Percentiles rank a stretch among this genome's conserved stretches.
Evolutionary conservation across 2,888 invertebrate genomes (phyloP).

Genomic region (Folsomia manolachei): DNA sequence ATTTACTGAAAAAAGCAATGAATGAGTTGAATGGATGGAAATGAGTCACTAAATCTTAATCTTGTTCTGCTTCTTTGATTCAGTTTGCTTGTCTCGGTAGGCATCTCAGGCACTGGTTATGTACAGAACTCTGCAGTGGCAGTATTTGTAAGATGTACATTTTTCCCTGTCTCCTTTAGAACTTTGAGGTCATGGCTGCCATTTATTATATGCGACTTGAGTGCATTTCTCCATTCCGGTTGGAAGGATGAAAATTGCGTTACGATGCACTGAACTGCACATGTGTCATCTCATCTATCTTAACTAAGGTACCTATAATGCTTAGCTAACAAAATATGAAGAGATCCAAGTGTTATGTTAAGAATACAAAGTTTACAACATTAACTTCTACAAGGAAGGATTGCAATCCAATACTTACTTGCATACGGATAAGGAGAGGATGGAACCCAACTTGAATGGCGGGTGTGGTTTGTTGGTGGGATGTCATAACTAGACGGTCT

Average conservation of each 20-base stretch:
- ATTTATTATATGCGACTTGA: not conserved
- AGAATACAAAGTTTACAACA: no score
- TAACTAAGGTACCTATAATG: no score
- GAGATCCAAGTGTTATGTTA: no score
- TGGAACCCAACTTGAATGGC: conserved; percentile 48
- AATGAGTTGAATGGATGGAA: not conserved
- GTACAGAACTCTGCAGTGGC: no score
- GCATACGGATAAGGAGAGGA: conserved; percentile 47
- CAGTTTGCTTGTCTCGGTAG: no score
- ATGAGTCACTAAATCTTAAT: not conserved
- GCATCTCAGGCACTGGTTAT: no score
- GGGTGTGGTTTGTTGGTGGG: conserved; percentile 51
- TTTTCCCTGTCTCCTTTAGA: not conserved
- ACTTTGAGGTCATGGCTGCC: not conserved
- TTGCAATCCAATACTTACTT: conserved; percentile 37
- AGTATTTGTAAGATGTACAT: no score
- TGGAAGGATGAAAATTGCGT: not conserved
- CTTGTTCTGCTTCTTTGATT: not conserved
- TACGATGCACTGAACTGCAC: not conserved
- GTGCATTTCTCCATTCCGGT: not conserved
- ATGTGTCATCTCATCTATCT: not conserved
- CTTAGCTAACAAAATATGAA: no score
- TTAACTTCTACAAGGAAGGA: not conserved
- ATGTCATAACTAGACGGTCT: conserved; percentile 49
- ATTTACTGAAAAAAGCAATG: no score